These are phyloP conservation scores for Eristalis pertinax DNA, from an alignment of 2,888 invertebrate species.

Conservation along the genomic window DNA sequence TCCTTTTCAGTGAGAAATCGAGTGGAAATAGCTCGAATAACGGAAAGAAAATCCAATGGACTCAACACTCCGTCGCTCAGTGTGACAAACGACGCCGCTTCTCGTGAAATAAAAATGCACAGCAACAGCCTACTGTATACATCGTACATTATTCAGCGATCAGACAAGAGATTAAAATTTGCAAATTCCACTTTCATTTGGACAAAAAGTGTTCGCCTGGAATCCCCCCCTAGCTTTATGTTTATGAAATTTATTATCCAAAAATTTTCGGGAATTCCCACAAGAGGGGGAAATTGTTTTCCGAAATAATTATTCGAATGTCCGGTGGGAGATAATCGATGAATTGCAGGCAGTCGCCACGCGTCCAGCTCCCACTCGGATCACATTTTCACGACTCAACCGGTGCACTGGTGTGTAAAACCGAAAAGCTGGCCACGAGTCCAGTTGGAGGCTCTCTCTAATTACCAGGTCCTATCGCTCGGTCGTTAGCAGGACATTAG, in stretches of 20 bases:
- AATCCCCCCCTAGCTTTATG: not conserved
- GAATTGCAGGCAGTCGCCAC: not conserved
- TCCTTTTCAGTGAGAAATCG: too few species aligned
- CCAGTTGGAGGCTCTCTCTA: not conserved
- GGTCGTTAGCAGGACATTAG: constrained; percentile 42
- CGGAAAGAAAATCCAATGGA: too few species aligned
- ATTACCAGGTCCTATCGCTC: not conserved
- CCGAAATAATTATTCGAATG: constrained; percentile 20
- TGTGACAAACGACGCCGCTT: not conserved
- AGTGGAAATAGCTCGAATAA: not conserved
- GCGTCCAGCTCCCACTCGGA: not conserved
- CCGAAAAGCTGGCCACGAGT: not conserved
- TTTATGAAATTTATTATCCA: constrained; percentile 23
- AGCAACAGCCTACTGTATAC: not conserved
- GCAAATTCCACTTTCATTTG: not conserved
- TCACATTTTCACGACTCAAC: not conserved
- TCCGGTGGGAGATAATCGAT: constrained; percentile 1
- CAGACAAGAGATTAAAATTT: constrained; percentile 18
- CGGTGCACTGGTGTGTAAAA: not conserved
- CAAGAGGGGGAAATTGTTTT: not conserved
- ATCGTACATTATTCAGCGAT: constrained; percentile 1
- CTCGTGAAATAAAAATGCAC: not conserved
- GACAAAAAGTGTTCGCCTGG: not conserved
- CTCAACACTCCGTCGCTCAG: not conserved
- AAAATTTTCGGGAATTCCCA: not conserved